A percentile compares a stretch with the other conserved stretches of the same genome.
These are phyloP conservation scores for Erethizon dorsatum DNA, from an alignment of 2,797 vertebrate genomes.

Conservation along the genomic window DNA sequence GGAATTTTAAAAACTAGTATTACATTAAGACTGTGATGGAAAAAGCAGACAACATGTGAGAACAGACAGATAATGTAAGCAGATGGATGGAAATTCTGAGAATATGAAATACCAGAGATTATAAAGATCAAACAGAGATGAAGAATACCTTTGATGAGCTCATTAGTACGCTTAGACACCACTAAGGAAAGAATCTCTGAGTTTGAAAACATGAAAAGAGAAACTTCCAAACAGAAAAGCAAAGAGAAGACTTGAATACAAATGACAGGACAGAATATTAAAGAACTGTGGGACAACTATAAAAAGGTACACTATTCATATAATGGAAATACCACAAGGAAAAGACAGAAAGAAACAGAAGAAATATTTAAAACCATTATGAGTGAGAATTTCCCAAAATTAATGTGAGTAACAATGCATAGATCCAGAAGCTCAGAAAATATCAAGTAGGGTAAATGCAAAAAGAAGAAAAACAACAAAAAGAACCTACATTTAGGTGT, in stretches of 20 bases:
- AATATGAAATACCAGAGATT: neutral
- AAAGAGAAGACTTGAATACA: neutral
- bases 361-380: neutral
- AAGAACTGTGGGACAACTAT: neutral
- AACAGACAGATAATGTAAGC: neutral
- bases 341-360: neutral
- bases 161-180: neutral
- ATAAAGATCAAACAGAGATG: neutral
- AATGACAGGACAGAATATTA: neutral
- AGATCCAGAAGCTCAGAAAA: neutral
- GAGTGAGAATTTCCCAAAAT: neutral
- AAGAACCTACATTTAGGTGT: neutral
- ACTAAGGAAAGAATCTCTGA: neutral
- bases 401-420: neutral
- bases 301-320: neutral
- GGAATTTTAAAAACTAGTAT: neutral
- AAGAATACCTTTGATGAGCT: neutral
- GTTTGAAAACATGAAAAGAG: neutral
- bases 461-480: neutral
- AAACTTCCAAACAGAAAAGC: neutral
- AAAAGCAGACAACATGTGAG: neutral
- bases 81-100: neutral
- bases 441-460: neutral
- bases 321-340: neutral
- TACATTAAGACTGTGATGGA: neutral